These are phyloP conservation scores for Scaeva pyrastri DNA, from an alignment of 2,888 invertebrate species.

Conservation along the genomic window DNA sequence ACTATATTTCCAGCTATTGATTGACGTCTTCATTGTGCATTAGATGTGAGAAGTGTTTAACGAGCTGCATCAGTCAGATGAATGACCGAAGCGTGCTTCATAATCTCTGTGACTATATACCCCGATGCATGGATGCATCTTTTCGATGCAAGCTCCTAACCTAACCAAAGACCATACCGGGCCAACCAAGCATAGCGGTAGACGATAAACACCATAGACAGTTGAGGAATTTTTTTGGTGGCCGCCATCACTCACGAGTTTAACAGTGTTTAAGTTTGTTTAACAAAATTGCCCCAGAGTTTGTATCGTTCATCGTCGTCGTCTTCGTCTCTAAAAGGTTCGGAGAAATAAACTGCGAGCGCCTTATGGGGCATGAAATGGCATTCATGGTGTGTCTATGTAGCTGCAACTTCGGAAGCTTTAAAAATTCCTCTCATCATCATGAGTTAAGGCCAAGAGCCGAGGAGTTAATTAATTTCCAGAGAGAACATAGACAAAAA, in stretches of 20 bases:
- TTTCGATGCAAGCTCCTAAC: constrained; percentile 14
- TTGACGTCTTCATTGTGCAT: constrained; percentile 75
- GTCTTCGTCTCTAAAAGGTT: not conserved
- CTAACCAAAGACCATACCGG: not conserved
- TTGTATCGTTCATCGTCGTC: not conserved
- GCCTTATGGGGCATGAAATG: constrained; percentile 53
- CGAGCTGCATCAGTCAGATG: constrained; percentile 60
- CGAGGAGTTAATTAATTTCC: constrained; percentile 22
- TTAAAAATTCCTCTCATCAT: constrained; percentile 5
- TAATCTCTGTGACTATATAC: constrained; percentile 22
- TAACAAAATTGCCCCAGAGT: constrained; percentile 28
- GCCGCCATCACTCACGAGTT: constrained; percentile 40
- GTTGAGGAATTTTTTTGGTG: constrained; percentile 47
- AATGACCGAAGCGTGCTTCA: constrained; percentile 71
- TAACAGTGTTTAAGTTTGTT: constrained; percentile 60
- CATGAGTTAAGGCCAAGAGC: constrained; percentile 4
- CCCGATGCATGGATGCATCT: constrained; percentile 39
- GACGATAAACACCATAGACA: constrained; percentile 56
- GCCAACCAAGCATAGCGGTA: constrained; percentile 42
- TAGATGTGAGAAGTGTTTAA: constrained; percentile 68
- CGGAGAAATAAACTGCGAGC: constrained; percentile 12
- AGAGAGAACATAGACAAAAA: not conserved
- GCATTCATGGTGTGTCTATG: constrained; percentile 24
- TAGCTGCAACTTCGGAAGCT: not conserved
- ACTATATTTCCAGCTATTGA: constrained; percentile 28